These are phyloP conservation scores for Alectoris magna DNA, from an alignment of 2,797 vertebrate species.

Conservation along the genomic window DNA sequence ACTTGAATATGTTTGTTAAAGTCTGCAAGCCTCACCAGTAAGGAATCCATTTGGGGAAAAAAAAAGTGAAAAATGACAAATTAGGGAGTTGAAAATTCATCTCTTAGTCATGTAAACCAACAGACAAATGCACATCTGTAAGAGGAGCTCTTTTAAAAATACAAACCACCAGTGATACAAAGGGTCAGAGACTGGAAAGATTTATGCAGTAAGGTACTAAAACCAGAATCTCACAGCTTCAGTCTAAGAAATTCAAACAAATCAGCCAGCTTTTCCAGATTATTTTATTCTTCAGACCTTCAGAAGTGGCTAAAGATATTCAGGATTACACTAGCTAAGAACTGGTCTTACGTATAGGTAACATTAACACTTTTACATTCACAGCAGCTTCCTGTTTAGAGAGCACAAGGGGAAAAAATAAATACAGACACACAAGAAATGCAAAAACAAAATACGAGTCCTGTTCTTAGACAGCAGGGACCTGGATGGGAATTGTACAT, in stretches of 20 bases:
- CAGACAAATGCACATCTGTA: not conserved
- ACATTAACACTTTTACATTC: not conserved
- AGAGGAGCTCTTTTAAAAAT: not conserved
- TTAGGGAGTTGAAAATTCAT: not conserved
- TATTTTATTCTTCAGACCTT: not conserved
- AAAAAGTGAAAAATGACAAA: not conserved
- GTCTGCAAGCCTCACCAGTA: not conserved
- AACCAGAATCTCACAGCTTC: not conserved
- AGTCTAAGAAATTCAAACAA: not conserved
- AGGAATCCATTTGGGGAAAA: not conserved
- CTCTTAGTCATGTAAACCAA: not conserved
- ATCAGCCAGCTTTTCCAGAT: not conserved
- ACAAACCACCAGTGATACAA: not conserved
- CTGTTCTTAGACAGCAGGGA: not conserved
- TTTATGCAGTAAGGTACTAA: not conserved
- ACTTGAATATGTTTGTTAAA: not conserved
- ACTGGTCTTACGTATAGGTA: not conserved
- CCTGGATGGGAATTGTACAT: not conserved
- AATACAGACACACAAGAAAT: not conserved
- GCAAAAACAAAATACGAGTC: not conserved
- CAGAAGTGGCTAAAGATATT: constrained; percentile 1
- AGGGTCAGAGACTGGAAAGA: not conserved
- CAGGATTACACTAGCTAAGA: not conserved
- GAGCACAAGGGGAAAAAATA: not conserved
- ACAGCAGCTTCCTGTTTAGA: not conserved